Evolutionary conservation across 2,797 vertebrate genomes (phyloP), one percentile per base, ranked within the genome.

Genomic region (Dallia pectoralis): DNA sequence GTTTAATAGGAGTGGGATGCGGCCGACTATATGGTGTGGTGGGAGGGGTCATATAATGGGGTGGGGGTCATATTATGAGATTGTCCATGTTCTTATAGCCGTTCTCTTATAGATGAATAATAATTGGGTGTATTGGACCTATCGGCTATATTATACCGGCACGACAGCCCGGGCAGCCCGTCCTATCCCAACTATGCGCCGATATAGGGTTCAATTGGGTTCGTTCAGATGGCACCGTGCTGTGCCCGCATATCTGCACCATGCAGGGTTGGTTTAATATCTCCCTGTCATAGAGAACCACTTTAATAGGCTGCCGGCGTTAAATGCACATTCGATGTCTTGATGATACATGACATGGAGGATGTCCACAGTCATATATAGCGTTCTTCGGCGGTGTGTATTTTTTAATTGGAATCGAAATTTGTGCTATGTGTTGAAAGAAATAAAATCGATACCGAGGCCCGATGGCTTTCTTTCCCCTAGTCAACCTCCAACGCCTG

Each of bases 181-280:
- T 44, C 40, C 40, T 44, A 44, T 66, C 79, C 49, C 75, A 76
- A 84, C 84, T 81, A 82, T 87, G 85, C 87, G 80, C 80, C 84
- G n/a, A n/a, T 53, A 71, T 47, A 59, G 78, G 80, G 87, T 89
- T 89, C 85, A 88, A 36, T 67, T 65, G 72, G 81, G 87, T 85
- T 79, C 81, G 63, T 53, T 61, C 22, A 15, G 64, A 33, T 29
- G 59, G 49, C 53, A 63, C 29, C 67, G 47, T 44, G 44, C 44
- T 19, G 29, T 68, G 53, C 4, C 27, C 49, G 25, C n/a, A n/a
- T 4, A 30, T 27, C 51, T 47, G 70, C 70, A 77, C 65, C 73
- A n/a, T n/a, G n/a, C n/a, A 66, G 36, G 29, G 44, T 27, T 11
- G 48, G 44, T 11, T 44, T 44, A 12, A n/a, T 71, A 15, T 25